These are phyloP conservation scores for Emydura subglobosa DNA, from an alignment of 2,113 vertebrate genomes.

Conservation along the genomic window DNA sequence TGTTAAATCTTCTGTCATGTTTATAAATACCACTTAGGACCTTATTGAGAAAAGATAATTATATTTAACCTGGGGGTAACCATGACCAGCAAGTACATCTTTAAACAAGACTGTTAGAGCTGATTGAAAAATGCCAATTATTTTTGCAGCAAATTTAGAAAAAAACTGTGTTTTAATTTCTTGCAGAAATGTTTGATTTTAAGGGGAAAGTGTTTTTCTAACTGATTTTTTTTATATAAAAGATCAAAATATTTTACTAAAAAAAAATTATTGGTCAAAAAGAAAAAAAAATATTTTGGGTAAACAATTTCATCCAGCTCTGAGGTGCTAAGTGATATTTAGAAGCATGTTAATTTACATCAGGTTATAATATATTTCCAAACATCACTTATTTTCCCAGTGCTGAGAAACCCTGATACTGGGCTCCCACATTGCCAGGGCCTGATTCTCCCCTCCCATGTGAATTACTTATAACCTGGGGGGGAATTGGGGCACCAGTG, in stretches of 20 bases:
- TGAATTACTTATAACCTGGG: conserved; percentile 23
- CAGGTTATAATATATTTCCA: neutral
- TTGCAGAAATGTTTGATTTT: neutral
- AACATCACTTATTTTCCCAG: conserved; percentile 13
- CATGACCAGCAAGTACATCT: neutral
- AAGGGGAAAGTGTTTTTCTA: neutral
- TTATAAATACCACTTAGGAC: conserved; percentile 37
- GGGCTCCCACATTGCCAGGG: neutral
- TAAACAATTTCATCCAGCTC: neutral
- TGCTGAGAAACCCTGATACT: conserved; percentile 30
- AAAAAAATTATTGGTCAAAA: neutral
- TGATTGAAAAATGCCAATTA: neutral
- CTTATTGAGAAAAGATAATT: neutral
- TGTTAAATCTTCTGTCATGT: neutral
- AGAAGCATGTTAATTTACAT: conserved; percentile 15
- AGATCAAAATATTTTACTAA: neutral
- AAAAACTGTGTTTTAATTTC: neutral
- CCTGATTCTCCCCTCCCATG: neutral
- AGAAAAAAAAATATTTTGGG: neutral
- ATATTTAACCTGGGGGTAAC: neutral
- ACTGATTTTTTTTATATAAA: neutral
- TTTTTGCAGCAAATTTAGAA: neutral
- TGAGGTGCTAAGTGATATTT: neutral
- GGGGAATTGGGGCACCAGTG: conserved; percentile 38
- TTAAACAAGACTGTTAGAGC: neutral